These are phyloP conservation scores for Parapristionchus giblindavisi DNA, from an alignment of 2,888 invertebrate genomes.

Conservation along the genomic window DNA sequence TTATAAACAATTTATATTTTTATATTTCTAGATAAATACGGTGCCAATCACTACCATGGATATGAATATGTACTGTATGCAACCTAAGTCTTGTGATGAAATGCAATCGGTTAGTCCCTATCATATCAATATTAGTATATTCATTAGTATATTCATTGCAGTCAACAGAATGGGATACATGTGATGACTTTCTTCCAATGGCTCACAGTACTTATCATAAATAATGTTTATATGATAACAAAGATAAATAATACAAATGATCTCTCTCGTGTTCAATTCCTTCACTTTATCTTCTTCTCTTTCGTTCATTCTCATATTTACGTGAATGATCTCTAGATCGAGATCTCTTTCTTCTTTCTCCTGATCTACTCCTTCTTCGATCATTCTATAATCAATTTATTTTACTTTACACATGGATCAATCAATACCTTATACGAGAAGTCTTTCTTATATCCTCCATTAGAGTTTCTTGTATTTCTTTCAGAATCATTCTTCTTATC, in stretches of 20 bases:
- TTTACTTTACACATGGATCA: not conserved
- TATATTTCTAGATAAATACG: no score
- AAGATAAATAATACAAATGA: not conserved
- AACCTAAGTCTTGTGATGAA: no score
- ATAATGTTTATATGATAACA: not conserved
- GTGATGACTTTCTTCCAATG: conserved; percentile 22
- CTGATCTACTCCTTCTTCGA: not conserved
- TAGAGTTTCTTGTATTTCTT: not conserved
- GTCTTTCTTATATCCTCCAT: not conserved
- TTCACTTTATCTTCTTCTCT: not conserved
- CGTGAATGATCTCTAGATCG: conserved; percentile 8
- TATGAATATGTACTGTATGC: no score
- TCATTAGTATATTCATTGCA: not conserved
- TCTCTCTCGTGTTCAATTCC: not conserved
- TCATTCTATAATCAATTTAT: not conserved
- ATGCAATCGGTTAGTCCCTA: conserved; percentile 10
- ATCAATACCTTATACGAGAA: not conserved
- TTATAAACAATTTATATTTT: no score
- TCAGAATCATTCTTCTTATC: not conserved
- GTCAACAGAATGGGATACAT: conserved; percentile 34
- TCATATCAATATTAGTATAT: not conserved
- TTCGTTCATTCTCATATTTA: not conserved
- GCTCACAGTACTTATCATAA: not conserved
- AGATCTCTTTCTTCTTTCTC: not conserved
- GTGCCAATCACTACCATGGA: not conserved